A percentile compares a stretch with the other conserved stretches of the same genome.
Evolutionary conservation across 2,113 vertebrate species (phyloP).

Genomic region (Oncorhynchus mykiss): DNA sequence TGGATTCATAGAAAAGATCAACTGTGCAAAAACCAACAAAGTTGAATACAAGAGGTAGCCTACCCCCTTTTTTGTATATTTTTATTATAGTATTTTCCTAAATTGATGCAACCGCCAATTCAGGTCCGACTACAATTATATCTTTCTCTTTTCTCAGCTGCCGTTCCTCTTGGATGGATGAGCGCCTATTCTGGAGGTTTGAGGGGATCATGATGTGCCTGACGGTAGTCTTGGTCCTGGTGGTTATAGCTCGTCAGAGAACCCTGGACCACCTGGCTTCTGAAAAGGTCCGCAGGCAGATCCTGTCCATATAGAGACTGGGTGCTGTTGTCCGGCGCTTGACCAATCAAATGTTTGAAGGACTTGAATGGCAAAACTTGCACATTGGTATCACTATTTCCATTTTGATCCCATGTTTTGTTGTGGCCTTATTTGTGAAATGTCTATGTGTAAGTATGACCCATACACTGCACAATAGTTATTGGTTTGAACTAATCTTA

Average conservation of each 20-base stretch:
- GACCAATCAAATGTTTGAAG: background rate
- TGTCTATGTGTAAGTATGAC: background rate
- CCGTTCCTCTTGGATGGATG: conserved; percentile 67
- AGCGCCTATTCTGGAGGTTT: conserved; percentile 75
- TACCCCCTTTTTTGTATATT: background rate
- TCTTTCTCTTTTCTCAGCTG: conserved; percentile 58
- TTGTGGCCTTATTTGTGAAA: background rate
- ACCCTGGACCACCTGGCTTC: conserved; percentile 73
- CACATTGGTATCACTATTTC: background rate
- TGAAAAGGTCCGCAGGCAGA: conserved; percentile 80
- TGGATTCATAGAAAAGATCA: conserved; percentile 73
- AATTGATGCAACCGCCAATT: background rate
- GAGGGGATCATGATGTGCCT: conserved; percentile 65
- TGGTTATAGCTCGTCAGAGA: conserved; percentile 72
- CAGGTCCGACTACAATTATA: background rate
- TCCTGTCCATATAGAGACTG: conserved; percentile 72
- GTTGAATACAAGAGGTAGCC: conserved; percentile 71
- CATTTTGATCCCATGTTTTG: background rate
- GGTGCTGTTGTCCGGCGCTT: too few relatives aligned
- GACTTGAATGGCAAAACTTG: background rate
- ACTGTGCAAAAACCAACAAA: conserved; percentile 61
- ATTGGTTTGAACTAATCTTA: background rate
- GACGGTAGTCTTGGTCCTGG: conserved; percentile 59
- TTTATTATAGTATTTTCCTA: background rate
- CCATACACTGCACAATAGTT: background rate